A percentile compares a stretch with the other conserved stretches of the same genome.
phyloP scores from a whole-genome alignment of 2,113 vertebrate species.

The Lipotes vexillifer region DNA sequence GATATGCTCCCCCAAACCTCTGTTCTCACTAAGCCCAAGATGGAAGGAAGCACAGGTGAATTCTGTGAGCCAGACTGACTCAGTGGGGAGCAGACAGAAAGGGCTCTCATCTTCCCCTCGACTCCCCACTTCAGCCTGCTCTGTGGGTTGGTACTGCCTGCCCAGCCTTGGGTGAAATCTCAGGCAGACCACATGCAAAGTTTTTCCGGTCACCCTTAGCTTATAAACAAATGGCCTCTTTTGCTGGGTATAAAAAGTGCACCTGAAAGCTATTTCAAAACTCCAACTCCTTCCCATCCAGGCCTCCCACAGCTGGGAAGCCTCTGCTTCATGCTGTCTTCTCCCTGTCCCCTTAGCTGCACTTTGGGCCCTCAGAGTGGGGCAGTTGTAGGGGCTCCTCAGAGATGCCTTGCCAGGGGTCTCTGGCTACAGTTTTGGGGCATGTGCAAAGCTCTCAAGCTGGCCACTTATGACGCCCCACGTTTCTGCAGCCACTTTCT shows the following conservation, averaged over 20 bases:
- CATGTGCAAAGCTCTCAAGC: not conserved
- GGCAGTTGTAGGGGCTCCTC: not conserved
- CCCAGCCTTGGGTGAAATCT: not conserved
- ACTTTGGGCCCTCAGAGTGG: not conserved
- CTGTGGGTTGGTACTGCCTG: no score
- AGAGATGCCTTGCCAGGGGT: fast-evolving
- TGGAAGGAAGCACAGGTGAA: not conserved
- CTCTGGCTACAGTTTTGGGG: not conserved
- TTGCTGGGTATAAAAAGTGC: not conserved
- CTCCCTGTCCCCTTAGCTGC: not conserved
- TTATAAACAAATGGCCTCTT: not conserved
- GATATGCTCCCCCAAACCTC: not conserved
- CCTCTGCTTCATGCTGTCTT: not conserved
- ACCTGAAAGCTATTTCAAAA: not conserved
- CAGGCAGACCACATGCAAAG: not conserved
- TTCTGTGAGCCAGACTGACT: not conserved
- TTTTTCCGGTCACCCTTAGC: not conserved
- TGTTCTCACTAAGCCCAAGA: not conserved
- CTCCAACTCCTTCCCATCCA: not conserved
- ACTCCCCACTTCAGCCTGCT: not conserved
- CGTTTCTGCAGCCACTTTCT: not conserved
- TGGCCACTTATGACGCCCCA: not conserved
- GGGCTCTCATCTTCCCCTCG: fast-evolving
- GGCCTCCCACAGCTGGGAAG: not conserved
- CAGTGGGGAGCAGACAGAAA: no score